Base-by-base conservation (phyloP, 2,888 invertebrate genomes). In the Drosophila antonietae region DNA sequence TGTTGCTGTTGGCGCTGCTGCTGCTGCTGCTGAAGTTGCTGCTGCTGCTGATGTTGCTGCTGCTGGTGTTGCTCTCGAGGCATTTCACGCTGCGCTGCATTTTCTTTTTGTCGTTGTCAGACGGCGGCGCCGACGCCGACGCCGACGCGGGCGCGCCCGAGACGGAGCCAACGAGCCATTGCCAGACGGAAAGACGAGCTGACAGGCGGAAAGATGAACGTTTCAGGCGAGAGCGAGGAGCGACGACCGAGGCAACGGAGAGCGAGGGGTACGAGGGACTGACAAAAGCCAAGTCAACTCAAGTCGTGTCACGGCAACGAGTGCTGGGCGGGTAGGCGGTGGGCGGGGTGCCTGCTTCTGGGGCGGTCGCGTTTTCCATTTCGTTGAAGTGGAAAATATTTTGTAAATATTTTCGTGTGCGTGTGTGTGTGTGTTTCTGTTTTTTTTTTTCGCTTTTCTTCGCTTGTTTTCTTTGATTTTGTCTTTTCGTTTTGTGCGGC, bases 301-400 rank as follows among this genome's bases (percentile, higher is more conserved):
- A 80, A 82, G 83, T 75, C 57, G 60, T 73, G 75, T 59, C 65
- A 78, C 59, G 72, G 75, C 65, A 62, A 5, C n/a, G 41, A 8
- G 39, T 41, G 53, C n/a, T 23, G 55, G n/a, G 51, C 28, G 23
- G 20, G 9, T 20, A 28, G 18, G n/a, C 46, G 8, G 23, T 20
- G 44, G 35, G 35, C 37, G 60, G 58, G 56, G 64, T 35, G 73
- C 37, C 73, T 66, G 83, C 81, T 69, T 73, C 87, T 84, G 87
- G 85, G 87, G 81, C 78, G 86, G 86, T 87, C 84, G 87, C 87
- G 84, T 88, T 86, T 89, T 87, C 84, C 88, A 89, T 87, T 82
- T 87, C 89, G 88, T 83, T 89, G 81, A 83, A 88, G 85, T 90
- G 85, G 87, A 89, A 90, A 90, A 90, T 88, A 86, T 90, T 90